phyloP scores from a whole-genome alignment of 2,888 invertebrate genomes.

The Sphaerophoria rueppellii region DNA sequence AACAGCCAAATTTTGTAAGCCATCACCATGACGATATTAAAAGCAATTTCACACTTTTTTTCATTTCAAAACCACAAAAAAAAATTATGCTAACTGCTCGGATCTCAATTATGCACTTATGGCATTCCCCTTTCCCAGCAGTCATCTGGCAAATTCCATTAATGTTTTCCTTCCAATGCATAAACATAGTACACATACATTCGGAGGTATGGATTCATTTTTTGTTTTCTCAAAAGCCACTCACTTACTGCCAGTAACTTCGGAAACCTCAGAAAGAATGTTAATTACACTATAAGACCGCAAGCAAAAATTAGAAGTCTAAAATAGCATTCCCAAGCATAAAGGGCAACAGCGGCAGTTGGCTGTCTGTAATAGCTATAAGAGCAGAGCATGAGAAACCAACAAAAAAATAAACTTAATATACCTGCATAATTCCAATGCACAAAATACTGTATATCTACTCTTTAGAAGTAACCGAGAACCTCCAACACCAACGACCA shows the following conservation, averaged over 20 bases:
- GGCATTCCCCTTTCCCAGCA: neutral
- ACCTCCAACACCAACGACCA: neutral
- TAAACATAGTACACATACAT: neutral
- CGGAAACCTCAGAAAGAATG: conserved; percentile 53
- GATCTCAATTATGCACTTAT: conserved; percentile 59
- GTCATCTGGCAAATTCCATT: conserved; percentile 50
- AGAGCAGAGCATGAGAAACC: neutral
- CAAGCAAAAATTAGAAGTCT: conserved; percentile 61
- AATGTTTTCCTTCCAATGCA: conserved; percentile 6
- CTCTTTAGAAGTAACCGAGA: neutral
- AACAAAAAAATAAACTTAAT: neutral
- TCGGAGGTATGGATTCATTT: neutral
- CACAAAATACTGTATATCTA: conserved; percentile 3
- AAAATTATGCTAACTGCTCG: conserved; percentile 55
- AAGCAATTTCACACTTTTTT: conserved; percentile 9
- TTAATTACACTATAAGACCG: conserved; percentile 59
- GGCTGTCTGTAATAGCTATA: neutral
- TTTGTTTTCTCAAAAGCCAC: neutral
- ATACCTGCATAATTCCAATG: conserved; percentile 28
- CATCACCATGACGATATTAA: conserved; percentile 30
- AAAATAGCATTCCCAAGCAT: conserved; percentile 36
- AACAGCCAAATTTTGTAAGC: conserved; percentile 10
- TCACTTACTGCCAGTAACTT: conserved; percentile 15
- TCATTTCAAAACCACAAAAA: conserved; percentile 37
- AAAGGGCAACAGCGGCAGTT: neutral